Evolutionary conservation across 2,113 vertebrate genomes (phyloP).

Genomic region (Petrocephalus microphthalmus): DNA sequence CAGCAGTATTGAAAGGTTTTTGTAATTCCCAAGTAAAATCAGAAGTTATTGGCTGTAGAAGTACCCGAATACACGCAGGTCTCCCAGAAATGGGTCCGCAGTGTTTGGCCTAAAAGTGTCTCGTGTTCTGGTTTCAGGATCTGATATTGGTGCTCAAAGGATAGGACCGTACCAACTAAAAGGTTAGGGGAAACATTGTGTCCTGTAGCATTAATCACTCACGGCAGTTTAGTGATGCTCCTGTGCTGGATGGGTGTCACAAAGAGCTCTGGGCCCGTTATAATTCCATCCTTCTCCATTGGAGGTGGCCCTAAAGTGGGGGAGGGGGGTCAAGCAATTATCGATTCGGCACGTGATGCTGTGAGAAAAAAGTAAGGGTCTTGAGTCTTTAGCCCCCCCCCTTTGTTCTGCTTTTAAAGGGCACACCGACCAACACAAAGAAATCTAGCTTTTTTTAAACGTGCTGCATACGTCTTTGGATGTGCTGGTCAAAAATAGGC

Average conservation of each 20-base stretch:
- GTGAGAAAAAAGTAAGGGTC: background rate
- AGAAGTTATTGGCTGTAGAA: background rate
- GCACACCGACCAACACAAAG: background rate
- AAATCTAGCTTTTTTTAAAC: background rate
- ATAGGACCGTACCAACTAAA: background rate
- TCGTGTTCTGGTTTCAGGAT: background rate
- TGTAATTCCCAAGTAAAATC: background rate
- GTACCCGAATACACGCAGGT: background rate
- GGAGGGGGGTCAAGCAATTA: background rate
- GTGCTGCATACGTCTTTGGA: background rate
- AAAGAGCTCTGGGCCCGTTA: background rate
- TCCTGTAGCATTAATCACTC: background rate
- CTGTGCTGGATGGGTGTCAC: background rate
- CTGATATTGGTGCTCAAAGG: background rate
- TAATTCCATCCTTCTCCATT: background rate
- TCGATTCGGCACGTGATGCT: background rate
- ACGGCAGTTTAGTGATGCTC: background rate
- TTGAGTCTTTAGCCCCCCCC: background rate
- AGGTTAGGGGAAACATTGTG: background rate
- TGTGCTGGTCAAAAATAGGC: background rate
- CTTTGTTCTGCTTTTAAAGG: background rate
- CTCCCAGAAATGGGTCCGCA: background rate
- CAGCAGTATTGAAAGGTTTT: background rate
- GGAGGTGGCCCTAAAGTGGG: background rate
- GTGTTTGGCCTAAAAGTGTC: background rate